Percentiles rank a stretch among this genome's conserved stretches.
Conservation (phyloP, 1,140 invertebrate genomes). For the Bilobella aurantiaca region DNA sequence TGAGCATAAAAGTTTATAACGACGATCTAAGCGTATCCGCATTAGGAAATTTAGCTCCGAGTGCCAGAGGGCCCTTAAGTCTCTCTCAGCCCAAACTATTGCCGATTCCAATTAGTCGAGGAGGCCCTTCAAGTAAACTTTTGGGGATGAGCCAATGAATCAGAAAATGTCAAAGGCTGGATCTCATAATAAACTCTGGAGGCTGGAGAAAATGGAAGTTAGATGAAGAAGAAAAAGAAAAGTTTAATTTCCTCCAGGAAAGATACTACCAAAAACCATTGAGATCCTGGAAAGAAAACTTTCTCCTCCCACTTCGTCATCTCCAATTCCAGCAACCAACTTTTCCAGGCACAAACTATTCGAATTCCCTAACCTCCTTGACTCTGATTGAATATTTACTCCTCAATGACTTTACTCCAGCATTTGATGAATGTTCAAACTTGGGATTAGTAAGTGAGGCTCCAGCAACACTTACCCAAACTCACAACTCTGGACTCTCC, state of each 20-base stretch:
- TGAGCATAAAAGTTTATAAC: no score
- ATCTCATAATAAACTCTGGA: no score
- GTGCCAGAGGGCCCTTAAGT: no score
- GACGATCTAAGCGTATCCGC: no score
- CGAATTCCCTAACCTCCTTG: background rate
- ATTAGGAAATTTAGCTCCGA: no score
- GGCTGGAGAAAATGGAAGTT: conserved; percentile 47
- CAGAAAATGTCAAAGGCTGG: no score
- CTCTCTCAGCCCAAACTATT: conserved; percentile 78
- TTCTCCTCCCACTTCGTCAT: no score
- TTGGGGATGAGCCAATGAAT: conserved; percentile 31
- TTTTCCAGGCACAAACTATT: background rate
- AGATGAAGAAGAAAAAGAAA: conserved; percentile 14
- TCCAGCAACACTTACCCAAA: background rate
- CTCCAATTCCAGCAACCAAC: no score
- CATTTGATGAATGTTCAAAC: conserved; percentile 17
- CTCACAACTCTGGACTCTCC: background rate
- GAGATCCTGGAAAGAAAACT: no score
- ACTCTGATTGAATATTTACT: background rate
- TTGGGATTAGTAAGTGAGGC: no score
- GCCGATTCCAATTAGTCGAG: conserved; percentile 60
- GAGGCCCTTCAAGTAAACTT: conserved; percentile 66
- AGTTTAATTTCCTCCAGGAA: conserved; percentile 25
- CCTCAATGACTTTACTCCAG: background rate
- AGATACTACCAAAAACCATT: background rate